Base-by-base conservation (phyloP, 30 jellyfish, hydroid and myxozoan species). In the Phacellophora camtschatica region DNA sequence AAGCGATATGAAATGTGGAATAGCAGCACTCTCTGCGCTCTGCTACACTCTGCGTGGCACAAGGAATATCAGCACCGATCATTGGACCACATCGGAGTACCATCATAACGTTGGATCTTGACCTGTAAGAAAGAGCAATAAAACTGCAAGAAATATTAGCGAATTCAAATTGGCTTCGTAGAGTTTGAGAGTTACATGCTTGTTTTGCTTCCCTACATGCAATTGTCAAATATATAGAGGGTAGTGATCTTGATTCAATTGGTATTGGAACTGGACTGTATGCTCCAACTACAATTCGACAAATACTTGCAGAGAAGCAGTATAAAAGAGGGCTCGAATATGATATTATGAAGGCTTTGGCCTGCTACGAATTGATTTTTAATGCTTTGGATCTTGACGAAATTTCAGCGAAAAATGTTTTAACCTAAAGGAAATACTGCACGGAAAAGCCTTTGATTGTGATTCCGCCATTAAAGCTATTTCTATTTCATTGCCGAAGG, bases 201-300 rank as follows among this genome's bases (percentile, higher is more conserved):
- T 68, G 82, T 39, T 68, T 68, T 68, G 82, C 82, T 18, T 68
- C 82, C 2, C 82, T 37, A 3, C 82, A 68, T 68, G 82, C 46
- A 12, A 71, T 68, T 68, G 82, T 41, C 1, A 68, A 24, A 42
- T 37, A 68, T 24, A 37, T 20, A 46, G 82, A 68, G 41, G 82
- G 1, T 13, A 68, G 67, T 24, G 67, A 71, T 41, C 36, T 68
- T 30, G 66, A 35, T 34, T 19, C 82, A 11, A 71, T 68, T 5
- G 11, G 67, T 71, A 68, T 25, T 30, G 82, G 41, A 68, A 41
- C 36, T 18, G 82, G 73, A n/a, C 36, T 39, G 10, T 37, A 68
- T 41, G 36, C 67, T 2, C 82, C 82, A 15, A 27, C 82, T 18
- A 37, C 82, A 7, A 68, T 68, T 34, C 67, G 67, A 68, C 42